Conservation (phyloP, 1,140 invertebrate genomes). For the Euura lappo region DNA sequence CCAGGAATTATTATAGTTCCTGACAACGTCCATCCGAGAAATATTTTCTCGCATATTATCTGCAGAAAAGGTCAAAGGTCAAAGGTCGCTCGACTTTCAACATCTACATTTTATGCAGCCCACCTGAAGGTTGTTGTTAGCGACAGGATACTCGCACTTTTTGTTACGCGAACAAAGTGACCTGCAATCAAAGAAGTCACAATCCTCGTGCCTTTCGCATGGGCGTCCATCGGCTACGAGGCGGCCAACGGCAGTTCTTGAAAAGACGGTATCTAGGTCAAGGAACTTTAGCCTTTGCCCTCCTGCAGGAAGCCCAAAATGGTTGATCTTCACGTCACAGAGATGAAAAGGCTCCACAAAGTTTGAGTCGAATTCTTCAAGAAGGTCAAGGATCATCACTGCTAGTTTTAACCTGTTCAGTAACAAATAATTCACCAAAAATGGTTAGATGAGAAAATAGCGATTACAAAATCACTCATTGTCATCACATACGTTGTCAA, state of each 20-base stretch:
- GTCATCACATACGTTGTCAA: no score
- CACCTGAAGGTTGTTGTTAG: slow-evolving; percentile 71
- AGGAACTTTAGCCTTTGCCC: slow-evolving; percentile 64
- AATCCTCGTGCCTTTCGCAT: slow-evolving; percentile 66
- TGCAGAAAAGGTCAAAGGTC: slow-evolving; percentile 39
- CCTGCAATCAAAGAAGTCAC: slow-evolving; percentile 71
- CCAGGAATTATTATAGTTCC: slow-evolving; percentile 67
- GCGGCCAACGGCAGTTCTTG: slow-evolving; percentile 54
- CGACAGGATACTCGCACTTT: slow-evolving; percentile 61
- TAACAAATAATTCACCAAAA: slow-evolving; percentile 42
- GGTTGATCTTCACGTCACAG: slow-evolving; percentile 71
- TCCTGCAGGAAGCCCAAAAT: slow-evolving; percentile 67
- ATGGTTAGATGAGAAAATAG: no score
- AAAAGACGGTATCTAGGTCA: slow-evolving; percentile 66
- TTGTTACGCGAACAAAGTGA: slow-evolving; percentile 61
- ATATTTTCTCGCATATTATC: slow-evolving; percentile 69
- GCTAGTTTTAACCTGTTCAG: slow-evolving; percentile 58
- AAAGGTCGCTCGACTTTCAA: no score
- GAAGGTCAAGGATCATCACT: slow-evolving; percentile 66
- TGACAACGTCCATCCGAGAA: slow-evolving; percentile 67
- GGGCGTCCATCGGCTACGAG: slow-evolving; percentile 53
- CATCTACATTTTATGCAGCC: slow-evolving; percentile 5
- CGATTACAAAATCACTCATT: no score
- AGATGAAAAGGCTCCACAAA: slow-evolving; percentile 66
- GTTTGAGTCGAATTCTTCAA: slow-evolving; percentile 64